Evolutionary conservation across 1,140 invertebrate genomes (phyloP).

Genomic region (Wasmannia auropunctata): DNA sequence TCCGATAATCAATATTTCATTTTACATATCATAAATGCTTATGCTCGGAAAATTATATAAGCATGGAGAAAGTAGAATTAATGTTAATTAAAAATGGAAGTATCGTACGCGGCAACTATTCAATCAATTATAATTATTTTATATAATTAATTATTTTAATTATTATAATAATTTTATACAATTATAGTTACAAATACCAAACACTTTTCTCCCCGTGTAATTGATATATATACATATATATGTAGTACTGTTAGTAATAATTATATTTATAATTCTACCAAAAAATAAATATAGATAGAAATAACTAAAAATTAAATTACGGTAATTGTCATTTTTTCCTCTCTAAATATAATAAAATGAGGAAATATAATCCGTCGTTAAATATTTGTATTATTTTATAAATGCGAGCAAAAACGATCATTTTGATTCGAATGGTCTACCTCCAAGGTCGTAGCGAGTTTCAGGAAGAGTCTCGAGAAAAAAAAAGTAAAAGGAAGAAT

Average conservation of each 20-base stretch:
- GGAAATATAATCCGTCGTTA: neutral
- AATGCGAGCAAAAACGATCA: neutral
- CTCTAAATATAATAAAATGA: no score
- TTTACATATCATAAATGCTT: neutral
- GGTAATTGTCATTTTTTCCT: no score
- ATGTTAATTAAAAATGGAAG: neutral
- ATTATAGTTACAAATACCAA: no score
- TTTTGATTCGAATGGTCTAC: neutral
- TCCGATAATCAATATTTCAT: neutral
- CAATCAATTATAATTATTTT: no score
- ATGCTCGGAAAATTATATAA: neutral
- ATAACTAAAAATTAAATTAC: no score
- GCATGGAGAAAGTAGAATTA: neutral
- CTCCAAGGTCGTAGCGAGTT: constrained; percentile 53
- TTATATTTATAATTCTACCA: no score
- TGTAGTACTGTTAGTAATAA: no score
- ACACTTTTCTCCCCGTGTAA: no score
- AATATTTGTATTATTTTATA: neutral
- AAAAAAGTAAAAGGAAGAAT: constrained; percentile 52
- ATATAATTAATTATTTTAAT: no score
- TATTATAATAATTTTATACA: no score
- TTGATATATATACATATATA: no score
- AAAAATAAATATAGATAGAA: no score
- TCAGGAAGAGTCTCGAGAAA: constrained; percentile 51
- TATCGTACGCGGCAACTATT: neutral